Evolutionary conservation across 2,113 vertebrate species (phyloP), one percentile per base, ranked within the genome.

Genomic region (Hippocampus guttulatus): DNA sequence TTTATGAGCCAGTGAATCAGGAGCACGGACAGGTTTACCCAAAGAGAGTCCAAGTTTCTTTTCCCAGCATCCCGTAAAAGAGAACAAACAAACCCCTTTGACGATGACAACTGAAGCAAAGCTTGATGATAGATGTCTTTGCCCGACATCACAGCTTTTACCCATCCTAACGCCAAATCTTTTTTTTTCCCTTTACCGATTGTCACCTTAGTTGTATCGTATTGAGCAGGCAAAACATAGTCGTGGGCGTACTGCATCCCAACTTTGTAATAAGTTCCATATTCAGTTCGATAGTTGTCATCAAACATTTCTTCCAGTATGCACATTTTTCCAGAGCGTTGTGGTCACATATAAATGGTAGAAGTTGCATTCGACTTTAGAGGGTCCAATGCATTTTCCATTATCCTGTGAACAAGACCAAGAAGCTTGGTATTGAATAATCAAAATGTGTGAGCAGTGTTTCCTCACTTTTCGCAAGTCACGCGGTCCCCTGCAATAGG

Each of bases 1-100:
- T 38, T 38, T 38, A 91, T 78, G 67, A 73, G 85, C 78, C 82
- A 71, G 79, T 88, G 87, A 90, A 87, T 92, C 87, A 90, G 79
- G 70, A 64, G 65, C 85, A 84, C 45, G 78, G 87, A 84, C 77
- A 84, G 84, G 85, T 89, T 91, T 90, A 87, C 83, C 85, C 81
- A 84, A 38, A 52, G 80, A 78, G 88, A 85, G 82, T 84, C 76
- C 16, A 49, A 81, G 78, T 75, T 66, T 73, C 76, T 78, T 64
- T 88, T 89, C 75, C 84, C 79, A 84, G 79, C 81, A 84, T 80
- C 85, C 75, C 38, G 52, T 73, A 72, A 75, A 88, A 86, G 87
- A 87, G 90, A 88, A 83, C 75, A 88, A 84, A 84, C 88, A 87
- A 60, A 81, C 68, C 82, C 76, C 69, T 68, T 64, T 77, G 72